Base-by-base conservation (phyloP, 2,113 vertebrate genomes). In the Dunckerocampus dactyliophorus region DNA sequence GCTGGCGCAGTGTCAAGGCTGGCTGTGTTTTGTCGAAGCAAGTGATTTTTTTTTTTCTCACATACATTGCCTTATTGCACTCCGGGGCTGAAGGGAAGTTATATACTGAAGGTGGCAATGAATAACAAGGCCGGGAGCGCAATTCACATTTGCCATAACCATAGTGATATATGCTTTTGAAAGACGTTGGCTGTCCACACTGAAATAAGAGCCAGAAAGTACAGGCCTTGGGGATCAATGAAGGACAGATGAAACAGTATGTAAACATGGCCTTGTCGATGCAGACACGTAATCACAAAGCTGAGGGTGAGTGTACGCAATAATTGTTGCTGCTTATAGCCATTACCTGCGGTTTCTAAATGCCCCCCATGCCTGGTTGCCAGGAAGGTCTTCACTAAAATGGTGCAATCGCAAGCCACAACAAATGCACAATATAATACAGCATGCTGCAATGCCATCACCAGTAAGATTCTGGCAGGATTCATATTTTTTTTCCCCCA, bases 161-260 rank as follows among this genome's bases (percentile, higher is more conserved):
- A 74, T 75, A 72, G 69, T 57, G 54, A 77, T 76, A 77, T 76
- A 75, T 74, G 67, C 67, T 62, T 69, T 72, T 53, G 52, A 82
- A 71, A 50, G 42, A 42, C 14, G 53, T 61, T 64, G 22, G 47
- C 34, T 12, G 13, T 50, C 57, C 12, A 43, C 43, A 62, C 39
- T 70, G 52, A 67, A 67, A 63, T 55, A 67, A 49, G 60, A 67
- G 48, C 31, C 21, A 62, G 65, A 75, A 43, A 66, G 21, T 39
- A 65, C 52, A 57, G 47, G 37, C 57, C 59, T 67, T 62, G 50
- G 50, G 64, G 52, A 19, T n/a, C 67, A 59, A 74, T 75, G 70
- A 76, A 85, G 72, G 65, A 61, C 51, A 50, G 56, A 57, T 11
- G 58, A 69, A 47, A 70, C 68, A 55, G 63, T 60, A 56, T 74